These are phyloP conservation scores for Anthrax anthrax DNA, from an alignment of 2,888 invertebrate species.

Conservation along the genomic window DNA sequence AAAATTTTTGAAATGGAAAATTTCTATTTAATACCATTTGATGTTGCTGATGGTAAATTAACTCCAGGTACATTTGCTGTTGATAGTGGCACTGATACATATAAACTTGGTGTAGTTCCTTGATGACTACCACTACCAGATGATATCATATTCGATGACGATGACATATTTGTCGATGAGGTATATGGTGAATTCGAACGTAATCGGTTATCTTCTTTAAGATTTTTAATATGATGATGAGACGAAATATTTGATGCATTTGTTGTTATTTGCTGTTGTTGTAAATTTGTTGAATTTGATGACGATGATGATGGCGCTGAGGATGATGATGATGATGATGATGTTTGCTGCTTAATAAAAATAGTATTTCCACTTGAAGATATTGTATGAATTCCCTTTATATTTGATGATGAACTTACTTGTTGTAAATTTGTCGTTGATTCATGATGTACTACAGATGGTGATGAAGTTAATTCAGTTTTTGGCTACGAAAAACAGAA, in stretches of 20 bases:
- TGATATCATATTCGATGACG: background rate
- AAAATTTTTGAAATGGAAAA: background rate
- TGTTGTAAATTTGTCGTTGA: slow-evolving; percentile 20
- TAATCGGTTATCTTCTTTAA: slow-evolving; percentile 11
- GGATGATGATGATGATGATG: slow-evolving; percentile 3
- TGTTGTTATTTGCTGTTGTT: background rate
- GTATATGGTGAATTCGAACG: slow-evolving; percentile 10
- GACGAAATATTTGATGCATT: slow-evolving; percentile 4
- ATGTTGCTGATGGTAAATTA: slow-evolving; percentile 25
- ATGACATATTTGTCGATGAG: slow-evolving; percentile 4
- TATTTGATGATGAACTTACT: slow-evolving; percentile 15
- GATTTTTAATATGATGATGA: slow-evolving; percentile 9
- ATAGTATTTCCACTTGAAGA: background rate
- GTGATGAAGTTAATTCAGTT: slow-evolving; percentile 29
- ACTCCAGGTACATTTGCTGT: slow-evolving; percentile 36
- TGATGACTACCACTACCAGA: slow-evolving; percentile 13
- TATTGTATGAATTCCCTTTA: slow-evolving; percentile 5
- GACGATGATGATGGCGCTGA: slow-evolving; percentile 1
- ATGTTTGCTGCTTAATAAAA: slow-evolving; percentile 8
- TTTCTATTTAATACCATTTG: slow-evolving; percentile 9
- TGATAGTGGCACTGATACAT: slow-evolving; percentile 49
- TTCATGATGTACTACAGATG: slow-evolving; percentile 10
- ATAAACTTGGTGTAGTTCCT: slow-evolving; percentile 39
- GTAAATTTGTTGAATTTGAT: background rate
- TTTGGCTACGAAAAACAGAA: slow-evolving; percentile 29